These are phyloP conservation scores for Campoletis raptor DNA, from an alignment of 2,888 invertebrate genomes.

Conservation along the genomic window DNA sequence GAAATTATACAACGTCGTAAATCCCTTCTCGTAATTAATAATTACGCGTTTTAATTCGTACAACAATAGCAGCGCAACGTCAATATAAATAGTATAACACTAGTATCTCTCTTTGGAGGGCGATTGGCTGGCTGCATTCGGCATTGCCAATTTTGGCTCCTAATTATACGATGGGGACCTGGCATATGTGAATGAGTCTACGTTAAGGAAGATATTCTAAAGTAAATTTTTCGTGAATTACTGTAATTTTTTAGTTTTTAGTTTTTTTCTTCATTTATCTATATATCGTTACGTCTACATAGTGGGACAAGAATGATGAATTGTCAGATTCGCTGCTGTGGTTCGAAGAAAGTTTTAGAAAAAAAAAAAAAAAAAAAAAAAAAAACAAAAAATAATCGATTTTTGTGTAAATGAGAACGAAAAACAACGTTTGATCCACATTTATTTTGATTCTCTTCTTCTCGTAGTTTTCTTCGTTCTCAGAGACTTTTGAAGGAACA, in stretches of 20 bases:
- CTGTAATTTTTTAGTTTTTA: neutral
- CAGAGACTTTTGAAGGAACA: neutral
- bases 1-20: constrained; percentile 42
- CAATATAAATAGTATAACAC: constrained; percentile 77
- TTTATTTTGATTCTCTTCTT: constrained; percentile 2
- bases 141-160: constrained; percentile 72
- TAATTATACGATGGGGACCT: constrained; percentile 44
- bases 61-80: constrained; percentile 52
- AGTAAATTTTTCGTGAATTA: neutral
- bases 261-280: neutral
- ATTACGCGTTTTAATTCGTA: constrained; percentile 48
- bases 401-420: neutral
- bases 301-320: constrained; percentile 3
- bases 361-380: neutral
- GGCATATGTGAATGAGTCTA: constrained; percentile 64
- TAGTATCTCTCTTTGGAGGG: constrained; percentile 78
- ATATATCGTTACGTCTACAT: constrained; percentile 1
- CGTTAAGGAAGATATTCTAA: constrained; percentile 53
- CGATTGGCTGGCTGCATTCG: constrained; percentile 71
- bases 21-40: constrained; percentile 27
- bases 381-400: neutral
- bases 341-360: constrained; percentile 15
- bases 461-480: neutral
- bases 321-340: neutral
- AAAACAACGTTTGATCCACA: neutral